Conservation (phyloP, 2,888 invertebrate species). For the Tenthredo distinguenda region DNA sequence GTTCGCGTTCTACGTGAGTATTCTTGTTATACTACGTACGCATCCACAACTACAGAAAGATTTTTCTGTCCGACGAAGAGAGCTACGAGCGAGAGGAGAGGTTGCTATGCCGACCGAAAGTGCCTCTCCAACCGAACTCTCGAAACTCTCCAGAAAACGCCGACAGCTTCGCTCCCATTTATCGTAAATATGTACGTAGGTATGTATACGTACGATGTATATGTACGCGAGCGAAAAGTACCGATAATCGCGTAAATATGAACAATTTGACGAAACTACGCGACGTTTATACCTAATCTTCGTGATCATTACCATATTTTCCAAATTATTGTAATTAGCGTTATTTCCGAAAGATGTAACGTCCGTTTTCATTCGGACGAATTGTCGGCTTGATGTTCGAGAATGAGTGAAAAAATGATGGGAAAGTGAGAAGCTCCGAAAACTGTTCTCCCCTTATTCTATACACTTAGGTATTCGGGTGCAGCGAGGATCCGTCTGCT, state of each 20-base stretch:
- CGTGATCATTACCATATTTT: background rate
- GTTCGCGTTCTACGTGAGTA: background rate
- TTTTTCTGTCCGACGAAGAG: background rate
- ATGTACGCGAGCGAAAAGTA: background rate
- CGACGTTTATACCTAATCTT: background rate
- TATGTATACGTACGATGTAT: background rate
- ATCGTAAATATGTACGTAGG: background rate
- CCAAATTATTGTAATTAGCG: background rate
- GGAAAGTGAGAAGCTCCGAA: background rate
- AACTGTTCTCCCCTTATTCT: background rate
- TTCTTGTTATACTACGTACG: too few species aligned
- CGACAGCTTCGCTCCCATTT: conserved; percentile 37
- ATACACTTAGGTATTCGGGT: background rate
- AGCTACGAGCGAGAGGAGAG: conserved; percentile 15
- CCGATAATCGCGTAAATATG: background rate
- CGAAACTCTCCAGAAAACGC: conserved; percentile 32
- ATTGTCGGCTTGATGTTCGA: too few species aligned
- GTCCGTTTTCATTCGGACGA: too few species aligned
- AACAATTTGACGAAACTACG: background rate
- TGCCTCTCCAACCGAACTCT: conserved; percentile 24
- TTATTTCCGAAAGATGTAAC: too few species aligned
- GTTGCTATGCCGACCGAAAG: conserved; percentile 41
- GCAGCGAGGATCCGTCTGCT: background rate
- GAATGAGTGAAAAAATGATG: background rate
- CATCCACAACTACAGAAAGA: too few species aligned